Conservation (phyloP, 2,113 vertebrate species). For the Apteryx owenii region DNA sequence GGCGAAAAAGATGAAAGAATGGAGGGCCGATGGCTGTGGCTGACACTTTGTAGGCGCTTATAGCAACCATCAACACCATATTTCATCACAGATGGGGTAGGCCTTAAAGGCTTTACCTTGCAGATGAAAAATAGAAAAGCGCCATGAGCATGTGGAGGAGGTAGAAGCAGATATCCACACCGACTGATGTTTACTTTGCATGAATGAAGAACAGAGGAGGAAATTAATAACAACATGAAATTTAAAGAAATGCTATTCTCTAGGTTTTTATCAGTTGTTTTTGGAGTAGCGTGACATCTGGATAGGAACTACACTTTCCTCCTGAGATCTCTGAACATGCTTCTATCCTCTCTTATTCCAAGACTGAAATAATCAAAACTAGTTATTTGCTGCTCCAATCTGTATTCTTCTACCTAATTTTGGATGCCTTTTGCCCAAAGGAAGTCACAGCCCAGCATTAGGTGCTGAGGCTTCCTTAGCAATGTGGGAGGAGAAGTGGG, state of each 20-base stretch:
- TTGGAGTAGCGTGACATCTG: background rate
- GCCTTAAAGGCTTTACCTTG: background rate
- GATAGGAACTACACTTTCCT: background rate
- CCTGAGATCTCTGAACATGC: background rate
- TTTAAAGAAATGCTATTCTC: background rate
- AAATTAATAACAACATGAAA: background rate
- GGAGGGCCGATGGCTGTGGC: background rate
- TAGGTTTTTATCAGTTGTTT: background rate
- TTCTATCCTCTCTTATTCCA: background rate
- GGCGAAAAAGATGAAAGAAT: background rate
- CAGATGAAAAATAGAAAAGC: background rate
- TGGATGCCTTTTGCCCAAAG: slow-evolving; percentile 38
- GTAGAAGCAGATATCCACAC: background rate
- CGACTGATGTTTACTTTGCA: background rate
- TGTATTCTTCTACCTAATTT: background rate
- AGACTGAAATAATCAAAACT: background rate
- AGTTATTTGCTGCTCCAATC: background rate
- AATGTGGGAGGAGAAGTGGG: slow-evolving; percentile 23
- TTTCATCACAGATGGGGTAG: background rate
- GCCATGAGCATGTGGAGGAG: background rate
- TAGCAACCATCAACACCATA: background rate
- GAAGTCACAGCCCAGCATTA: slow-evolving; percentile 11
- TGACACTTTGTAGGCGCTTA: background rate
- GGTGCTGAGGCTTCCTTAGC: slow-evolving; percentile 7
- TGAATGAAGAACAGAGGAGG: background rate